Evolutionary conservation across 2,797 vertebrate genomes (phyloP).

Genomic region (Smutsia temminckii): DNA sequence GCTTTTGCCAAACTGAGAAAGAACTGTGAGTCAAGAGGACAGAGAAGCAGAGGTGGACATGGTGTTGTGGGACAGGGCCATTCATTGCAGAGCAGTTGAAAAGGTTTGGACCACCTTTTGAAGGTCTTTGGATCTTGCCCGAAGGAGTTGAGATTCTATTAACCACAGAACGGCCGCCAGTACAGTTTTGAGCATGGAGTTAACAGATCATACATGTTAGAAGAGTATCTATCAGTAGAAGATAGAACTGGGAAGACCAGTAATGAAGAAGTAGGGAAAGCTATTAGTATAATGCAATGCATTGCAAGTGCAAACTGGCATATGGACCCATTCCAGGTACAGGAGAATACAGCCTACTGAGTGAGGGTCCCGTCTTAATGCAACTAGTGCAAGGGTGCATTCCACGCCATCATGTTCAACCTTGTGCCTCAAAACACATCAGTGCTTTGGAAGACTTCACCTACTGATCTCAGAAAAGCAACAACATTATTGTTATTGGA

Average conservation of each 20-base stretch:
- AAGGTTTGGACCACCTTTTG: neutral
- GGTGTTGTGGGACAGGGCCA: too few species aligned
- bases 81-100: neutral
- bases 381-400: accelerated
- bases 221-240: neutral
- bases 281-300: neutral
- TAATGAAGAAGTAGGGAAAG: neutral
- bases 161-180: neutral
- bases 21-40: neutral
- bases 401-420: too few species aligned
- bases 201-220: neutral
- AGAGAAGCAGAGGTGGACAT: neutral
- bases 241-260: neutral
- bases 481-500: neutral
- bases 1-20: neutral
- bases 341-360: neutral
- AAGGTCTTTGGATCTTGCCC: neutral
- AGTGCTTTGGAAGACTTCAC: neutral
- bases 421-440: neutral
- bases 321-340: neutral
- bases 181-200: too few species aligned
- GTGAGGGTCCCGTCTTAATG: neutral
- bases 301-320: neutral
- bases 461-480: neutral
- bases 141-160: neutral